These are phyloP conservation scores for Lathamus discolor DNA, from an alignment of 2,113 vertebrate genomes.

Conservation along the genomic window DNA sequence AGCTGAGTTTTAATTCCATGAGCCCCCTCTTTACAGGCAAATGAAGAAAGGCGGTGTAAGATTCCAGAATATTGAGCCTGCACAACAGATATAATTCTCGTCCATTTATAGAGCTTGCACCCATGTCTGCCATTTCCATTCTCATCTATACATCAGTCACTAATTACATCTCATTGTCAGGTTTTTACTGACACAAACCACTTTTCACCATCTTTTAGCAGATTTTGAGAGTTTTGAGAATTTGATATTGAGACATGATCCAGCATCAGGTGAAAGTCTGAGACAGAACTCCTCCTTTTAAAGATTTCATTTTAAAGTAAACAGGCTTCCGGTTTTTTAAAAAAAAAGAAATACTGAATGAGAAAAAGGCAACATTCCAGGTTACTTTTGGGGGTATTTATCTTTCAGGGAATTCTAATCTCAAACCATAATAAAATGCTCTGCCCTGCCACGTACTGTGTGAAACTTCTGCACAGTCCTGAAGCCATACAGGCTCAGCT, in stretches of 20 bases:
- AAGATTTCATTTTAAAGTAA: neutral
- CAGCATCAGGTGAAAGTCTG: neutral
- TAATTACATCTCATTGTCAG: neutral
- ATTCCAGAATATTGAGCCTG: neutral
- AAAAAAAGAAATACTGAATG: neutral
- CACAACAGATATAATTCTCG: neutral
- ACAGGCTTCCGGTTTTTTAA: neutral
- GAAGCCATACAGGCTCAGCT: neutral
- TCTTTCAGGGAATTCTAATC: neutral
- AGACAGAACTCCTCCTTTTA: neutral
- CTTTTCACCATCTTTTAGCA: neutral
- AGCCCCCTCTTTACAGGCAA: neutral
- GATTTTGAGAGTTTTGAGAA: neutral
- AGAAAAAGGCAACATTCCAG: neutral
- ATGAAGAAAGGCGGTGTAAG: neutral
- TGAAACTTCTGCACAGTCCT: neutral
- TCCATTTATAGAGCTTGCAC: neutral
- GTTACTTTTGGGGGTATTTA: neutral
- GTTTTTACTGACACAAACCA: neutral
- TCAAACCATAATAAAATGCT: neutral
- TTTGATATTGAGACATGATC: neutral
- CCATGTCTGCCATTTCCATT: neutral
- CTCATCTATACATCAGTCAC: neutral
- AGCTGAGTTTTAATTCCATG: neutral
- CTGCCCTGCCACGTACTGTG: neutral